phyloP scores from a whole-genome alignment of 1,140 invertebrate genomes.

The Conopomorpha cramerella region DNA sequence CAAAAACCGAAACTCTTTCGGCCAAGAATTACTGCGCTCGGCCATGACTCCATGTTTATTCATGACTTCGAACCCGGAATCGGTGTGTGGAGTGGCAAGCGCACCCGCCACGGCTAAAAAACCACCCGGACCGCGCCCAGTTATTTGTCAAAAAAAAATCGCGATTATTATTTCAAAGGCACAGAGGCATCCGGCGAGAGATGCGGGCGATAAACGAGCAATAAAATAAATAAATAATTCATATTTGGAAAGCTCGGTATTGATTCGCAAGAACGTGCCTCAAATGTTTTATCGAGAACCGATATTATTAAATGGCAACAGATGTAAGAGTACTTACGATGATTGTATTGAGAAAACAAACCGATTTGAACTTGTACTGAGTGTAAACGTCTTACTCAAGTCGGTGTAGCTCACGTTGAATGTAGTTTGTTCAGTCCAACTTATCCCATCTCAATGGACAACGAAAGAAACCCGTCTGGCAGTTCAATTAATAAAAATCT shows the following conservation, averaged over 20 bases:
- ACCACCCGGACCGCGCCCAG: slow-evolving; percentile 20
- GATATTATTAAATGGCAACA: slow-evolving; percentile 50
- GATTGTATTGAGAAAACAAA: too few relatives aligned
- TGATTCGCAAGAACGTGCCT: slow-evolving; percentile 57
- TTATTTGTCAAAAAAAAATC: slow-evolving; percentile 57
- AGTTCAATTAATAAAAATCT: slow-evolving; percentile 53
- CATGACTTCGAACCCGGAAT: slow-evolving; percentile 13
- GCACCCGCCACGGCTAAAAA: slow-evolving; percentile 21
- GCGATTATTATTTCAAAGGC: slow-evolving; percentile 47
- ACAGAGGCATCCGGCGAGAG: slow-evolving; percentile 28
- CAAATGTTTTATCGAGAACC: slow-evolving; percentile 47
- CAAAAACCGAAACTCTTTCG: too few relatives aligned
- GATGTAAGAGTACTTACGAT: too few relatives aligned
- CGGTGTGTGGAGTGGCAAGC: slow-evolving; percentile 6
- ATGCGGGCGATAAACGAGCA: slow-evolving; percentile 48
- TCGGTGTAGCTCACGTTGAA: too few relatives aligned
- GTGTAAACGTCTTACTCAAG: too few relatives aligned
- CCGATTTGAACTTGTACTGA: too few relatives aligned
- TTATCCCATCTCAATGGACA: too few relatives aligned
- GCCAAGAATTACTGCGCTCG: too few relatives aligned
- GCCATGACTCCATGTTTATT: slow-evolving; percentile 2
- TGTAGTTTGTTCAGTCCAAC: too few relatives aligned
- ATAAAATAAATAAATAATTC: slow-evolving; percentile 57
- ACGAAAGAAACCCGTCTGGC: too few relatives aligned
- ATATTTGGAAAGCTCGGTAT: slow-evolving; percentile 33